These are phyloP conservation scores for Argyrosomus japonicus DNA, from an alignment of 2,113 vertebrate genomes.

Conservation along the genomic window DNA sequence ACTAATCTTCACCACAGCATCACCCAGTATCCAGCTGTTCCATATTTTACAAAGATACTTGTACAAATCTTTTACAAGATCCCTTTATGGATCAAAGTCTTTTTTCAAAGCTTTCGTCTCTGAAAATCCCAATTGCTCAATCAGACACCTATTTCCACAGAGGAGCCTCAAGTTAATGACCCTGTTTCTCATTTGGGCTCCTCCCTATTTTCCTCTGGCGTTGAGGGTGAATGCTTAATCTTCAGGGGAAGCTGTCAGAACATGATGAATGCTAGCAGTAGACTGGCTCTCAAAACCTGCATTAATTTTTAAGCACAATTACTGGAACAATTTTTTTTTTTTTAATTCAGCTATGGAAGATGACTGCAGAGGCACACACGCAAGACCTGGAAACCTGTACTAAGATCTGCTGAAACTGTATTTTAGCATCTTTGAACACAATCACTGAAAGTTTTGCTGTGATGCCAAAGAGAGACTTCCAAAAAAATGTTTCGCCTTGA, in stretches of 20 bases:
- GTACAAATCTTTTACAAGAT: constrained; percentile 58
- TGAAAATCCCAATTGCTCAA: constrained; percentile 64
- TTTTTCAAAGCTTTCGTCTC: constrained; percentile 47
- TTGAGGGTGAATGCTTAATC: constrained; percentile 74
- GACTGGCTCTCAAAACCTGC: constrained; percentile 74
- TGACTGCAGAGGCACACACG: constrained; percentile 42
- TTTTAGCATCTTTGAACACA: constrained; percentile 5
- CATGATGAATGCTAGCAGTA: constrained; percentile 77
- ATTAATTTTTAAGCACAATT: constrained; percentile 81
- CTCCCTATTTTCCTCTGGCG: constrained; percentile 66
- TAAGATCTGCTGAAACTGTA: neutral
- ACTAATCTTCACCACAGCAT: constrained; percentile 35
- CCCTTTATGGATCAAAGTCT: constrained; percentile 58
- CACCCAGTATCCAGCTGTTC: constrained; percentile 32
- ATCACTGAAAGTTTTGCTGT: neutral
- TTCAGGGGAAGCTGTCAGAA: constrained; percentile 76
- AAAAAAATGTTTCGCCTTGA: constrained; percentile 37
- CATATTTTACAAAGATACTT: constrained; percentile 37
- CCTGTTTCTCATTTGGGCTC: constrained; percentile 74
- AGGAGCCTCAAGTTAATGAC: constrained; percentile 75
- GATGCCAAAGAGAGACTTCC: neutral
- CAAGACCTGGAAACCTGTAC: constrained; percentile 10
- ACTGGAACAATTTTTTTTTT: constrained; percentile 41
- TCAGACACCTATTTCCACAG: constrained; percentile 65
- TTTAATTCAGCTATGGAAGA: constrained; percentile 49